These are phyloP conservation scores for Magallana gigas DNA, from an alignment of 1,140 invertebrate genomes.

Conservation along the genomic window DNA sequence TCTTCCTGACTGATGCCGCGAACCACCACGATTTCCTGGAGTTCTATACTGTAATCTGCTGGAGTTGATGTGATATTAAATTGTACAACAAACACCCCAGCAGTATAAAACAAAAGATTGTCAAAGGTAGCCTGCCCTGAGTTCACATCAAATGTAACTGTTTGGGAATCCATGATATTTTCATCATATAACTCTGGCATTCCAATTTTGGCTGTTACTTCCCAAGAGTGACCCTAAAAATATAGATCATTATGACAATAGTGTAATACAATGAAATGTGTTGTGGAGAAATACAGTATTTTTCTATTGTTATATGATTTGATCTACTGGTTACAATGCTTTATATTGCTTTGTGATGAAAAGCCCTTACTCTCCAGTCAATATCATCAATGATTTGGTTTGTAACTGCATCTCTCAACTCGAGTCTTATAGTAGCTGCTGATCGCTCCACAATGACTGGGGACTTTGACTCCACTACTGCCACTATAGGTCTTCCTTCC, in stretches of 20 bases:
- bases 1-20: constrained; percentile 29
- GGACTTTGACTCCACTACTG: constrained; percentile 41
- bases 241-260: not conserved
- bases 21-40: constrained; percentile 50
- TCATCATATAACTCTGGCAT: constrained; percentile 52
- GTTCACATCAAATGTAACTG: constrained; percentile 48
- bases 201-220: constrained; percentile 49
- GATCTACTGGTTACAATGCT: not conserved
- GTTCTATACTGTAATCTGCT: constrained; percentile 57
- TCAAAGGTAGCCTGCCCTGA: constrained; percentile 56
- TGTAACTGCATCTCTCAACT: constrained; percentile 58
- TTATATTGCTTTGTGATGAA: not conserved
- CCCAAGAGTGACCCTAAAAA: constrained; percentile 64
- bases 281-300: too few species aligned
- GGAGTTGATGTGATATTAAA: constrained; percentile 61
- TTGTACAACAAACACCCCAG: constrained; percentile 59
- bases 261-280: not conserved
- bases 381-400: constrained; percentile 50
- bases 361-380: constrained; percentile 61
- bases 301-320: not conserved
- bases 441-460: constrained; percentile 36
- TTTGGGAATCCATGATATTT: constrained; percentile 42
- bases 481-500: constrained; percentile 36
- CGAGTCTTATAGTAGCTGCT: constrained; percentile 42
- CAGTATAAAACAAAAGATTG: constrained; percentile 49